Percentiles rank a stretch among this genome's conserved stretches.
phyloP scores from a whole-genome alignment of 37 sponge, comb jelly and placozoan genomes.

The Lycopodina hypogea region DNA sequence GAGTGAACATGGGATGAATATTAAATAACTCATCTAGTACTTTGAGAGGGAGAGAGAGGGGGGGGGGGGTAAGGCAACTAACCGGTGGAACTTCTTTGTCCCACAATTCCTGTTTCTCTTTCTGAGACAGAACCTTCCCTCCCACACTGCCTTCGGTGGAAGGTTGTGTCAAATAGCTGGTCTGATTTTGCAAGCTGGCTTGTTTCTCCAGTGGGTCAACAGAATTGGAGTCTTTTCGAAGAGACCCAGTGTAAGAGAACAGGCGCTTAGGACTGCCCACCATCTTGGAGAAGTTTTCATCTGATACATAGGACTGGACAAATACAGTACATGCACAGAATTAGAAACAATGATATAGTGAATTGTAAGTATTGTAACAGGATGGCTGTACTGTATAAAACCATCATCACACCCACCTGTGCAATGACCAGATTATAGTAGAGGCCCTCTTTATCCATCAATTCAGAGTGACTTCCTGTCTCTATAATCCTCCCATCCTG shows the following conservation, averaged over 20 bases:
- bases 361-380: too few relatives aligned
- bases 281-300: not conserved
- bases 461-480: conserved; percentile 72
- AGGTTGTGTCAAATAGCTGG: not conserved
- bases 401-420: conserved; percentile 41
- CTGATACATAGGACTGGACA: conserved; percentile 6
- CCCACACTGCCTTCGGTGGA: too few relatives aligned
- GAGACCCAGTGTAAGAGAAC: not conserved
- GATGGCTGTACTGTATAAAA: too few relatives aligned
- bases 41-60: not conserved
- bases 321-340: not conserved
- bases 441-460: conserved; percentile 71
- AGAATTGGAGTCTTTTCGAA: not conserved
- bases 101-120: conserved; percentile 49
- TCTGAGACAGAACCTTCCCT: not conserved
- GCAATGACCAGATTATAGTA: conserved; percentile 88
- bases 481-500: conserved; percentile 66
- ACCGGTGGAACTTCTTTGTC: conserved; percentile 52
- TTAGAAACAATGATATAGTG: not conserved
- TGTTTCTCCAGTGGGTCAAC: not conserved
- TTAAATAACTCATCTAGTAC: too few relatives aligned
- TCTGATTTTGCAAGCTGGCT: not conserved
- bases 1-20: too few relatives aligned
- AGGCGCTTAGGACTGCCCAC: not conserved
- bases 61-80: not conserved